These are phyloP conservation scores for Phaenicophaeus curvirostris DNA, from an alignment of 2,797 vertebrate species.

Conservation along the genomic window DNA sequence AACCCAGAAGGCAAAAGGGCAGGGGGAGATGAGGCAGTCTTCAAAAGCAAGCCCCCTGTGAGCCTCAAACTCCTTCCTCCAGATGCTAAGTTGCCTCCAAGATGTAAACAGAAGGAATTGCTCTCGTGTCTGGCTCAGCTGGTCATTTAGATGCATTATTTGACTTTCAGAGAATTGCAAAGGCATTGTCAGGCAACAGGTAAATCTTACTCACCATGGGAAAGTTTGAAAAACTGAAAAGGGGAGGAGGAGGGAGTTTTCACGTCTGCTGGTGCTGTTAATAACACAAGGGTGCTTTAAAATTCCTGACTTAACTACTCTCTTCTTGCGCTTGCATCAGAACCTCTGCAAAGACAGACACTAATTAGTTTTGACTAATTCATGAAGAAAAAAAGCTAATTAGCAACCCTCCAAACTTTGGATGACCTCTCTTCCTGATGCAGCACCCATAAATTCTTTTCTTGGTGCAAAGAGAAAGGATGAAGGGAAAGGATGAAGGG, in stretches of 20 bases:
- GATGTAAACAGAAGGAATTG: constrained; percentile 4
- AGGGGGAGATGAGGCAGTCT: not conserved
- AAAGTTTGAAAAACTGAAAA: not conserved
- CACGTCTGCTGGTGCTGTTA: not conserved
- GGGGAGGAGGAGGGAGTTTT: not conserved
- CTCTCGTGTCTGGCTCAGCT: not conserved
- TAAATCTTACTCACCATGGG: not conserved
- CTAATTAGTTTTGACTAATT: constrained; percentile 65
- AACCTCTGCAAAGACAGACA: constrained; percentile 17
- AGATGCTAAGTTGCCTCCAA: constrained; percentile 7
- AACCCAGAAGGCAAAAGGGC: not conserved
- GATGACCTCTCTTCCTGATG: constrained; percentile 6
- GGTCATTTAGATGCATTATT: not conserved
- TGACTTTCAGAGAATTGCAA: constrained; percentile 10
- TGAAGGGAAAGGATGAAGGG: not conserved
- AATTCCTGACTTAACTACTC: not conserved
- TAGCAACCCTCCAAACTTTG: constrained; percentile 51
- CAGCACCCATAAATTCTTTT: not conserved
- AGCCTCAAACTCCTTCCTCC: not conserved
- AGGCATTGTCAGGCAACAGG: not conserved
- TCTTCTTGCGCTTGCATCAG: not conserved
- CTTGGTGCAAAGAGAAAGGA: not conserved
- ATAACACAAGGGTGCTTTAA: not conserved
- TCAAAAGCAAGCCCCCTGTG: not conserved
- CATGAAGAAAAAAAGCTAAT: constrained; percentile 56